These are phyloP conservation scores for Coenonympha glycerion DNA, from an alignment of 2,888 invertebrate species.

Conservation along the genomic window DNA sequence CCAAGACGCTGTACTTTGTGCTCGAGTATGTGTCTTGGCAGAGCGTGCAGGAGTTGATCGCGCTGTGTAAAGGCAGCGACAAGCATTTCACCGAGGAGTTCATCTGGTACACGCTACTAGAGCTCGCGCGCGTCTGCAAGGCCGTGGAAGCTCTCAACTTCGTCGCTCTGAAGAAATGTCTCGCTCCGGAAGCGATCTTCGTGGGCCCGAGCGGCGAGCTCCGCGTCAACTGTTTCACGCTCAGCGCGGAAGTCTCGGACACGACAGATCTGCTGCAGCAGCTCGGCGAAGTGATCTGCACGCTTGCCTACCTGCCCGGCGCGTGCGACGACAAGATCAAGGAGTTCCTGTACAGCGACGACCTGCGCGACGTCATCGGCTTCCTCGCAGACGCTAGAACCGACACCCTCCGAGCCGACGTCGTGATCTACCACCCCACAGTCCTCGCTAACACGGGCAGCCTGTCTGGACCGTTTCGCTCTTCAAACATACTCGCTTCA, in stretches of 20 bases:
- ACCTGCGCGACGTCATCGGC: constrained; percentile 52
- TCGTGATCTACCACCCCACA: constrained; percentile 66
- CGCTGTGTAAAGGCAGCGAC: constrained; percentile 47
- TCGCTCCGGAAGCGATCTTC: constrained; percentile 49
- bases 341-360: constrained; percentile 56
- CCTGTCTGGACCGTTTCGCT: constrained; percentile 36
- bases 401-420: constrained; percentile 51
- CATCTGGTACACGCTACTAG: constrained; percentile 61
- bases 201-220: constrained; percentile 53
- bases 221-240: constrained; percentile 60
- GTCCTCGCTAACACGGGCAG: constrained; percentile 61
- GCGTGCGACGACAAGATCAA: constrained; percentile 36
- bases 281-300: constrained; percentile 48
- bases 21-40: constrained; percentile 63
- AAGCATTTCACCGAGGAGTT: constrained; percentile 57
- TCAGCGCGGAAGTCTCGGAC: constrained; percentile 29
- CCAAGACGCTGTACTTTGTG: constrained; percentile 68
- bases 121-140: constrained; percentile 54
- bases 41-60: constrained; percentile 53
- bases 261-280: constrained; percentile 44
- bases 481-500: constrained; percentile 48
- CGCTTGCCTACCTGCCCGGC: constrained; percentile 40
- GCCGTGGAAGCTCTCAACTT: constrained; percentile 45
- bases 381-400: constrained; percentile 56
- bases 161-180: constrained; percentile 48